Evolutionary conservation across 2,113 vertebrate species (phyloP).

Genomic region (Gallinago media): DNA sequence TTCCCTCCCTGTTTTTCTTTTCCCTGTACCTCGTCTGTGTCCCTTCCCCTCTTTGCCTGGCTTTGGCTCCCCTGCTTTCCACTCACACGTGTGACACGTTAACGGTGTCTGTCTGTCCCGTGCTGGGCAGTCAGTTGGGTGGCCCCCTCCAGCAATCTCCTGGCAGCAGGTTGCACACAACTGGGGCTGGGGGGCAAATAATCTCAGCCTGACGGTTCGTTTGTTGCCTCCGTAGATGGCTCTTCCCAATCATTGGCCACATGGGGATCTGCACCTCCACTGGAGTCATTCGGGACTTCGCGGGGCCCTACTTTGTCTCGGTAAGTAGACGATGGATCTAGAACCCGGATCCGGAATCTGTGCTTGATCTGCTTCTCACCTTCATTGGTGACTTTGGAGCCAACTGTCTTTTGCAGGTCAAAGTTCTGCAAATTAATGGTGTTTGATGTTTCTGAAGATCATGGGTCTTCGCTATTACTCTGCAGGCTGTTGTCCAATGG

Average conservation of each 20-base stretch:
- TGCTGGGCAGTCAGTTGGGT: neutral
- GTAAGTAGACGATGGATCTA: constrained; percentile 72
- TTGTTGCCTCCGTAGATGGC: constrained; percentile 81
- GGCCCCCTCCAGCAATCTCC: neutral
- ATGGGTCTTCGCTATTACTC: fast-evolving
- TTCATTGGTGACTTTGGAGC: neutral
- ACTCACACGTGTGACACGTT: fast-evolving
- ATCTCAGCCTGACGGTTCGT: fast-evolving
- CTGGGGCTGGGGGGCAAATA: neutral
- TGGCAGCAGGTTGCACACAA: fast-evolving
- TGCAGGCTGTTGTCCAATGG: neutral
- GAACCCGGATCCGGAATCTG: neutral
- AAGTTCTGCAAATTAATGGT: neutral
- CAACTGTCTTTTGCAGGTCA: neutral
- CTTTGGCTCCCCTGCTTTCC: neutral
- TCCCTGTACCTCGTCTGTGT: neutral
- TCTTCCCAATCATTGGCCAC: constrained; percentile 96
- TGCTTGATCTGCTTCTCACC: neutral
- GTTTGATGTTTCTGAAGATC: neutral
- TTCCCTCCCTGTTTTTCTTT: neutral
- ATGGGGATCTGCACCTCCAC: constrained; percentile 97
- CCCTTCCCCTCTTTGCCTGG: neutral
- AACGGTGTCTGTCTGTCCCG: neutral
- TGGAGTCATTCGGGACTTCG: constrained; percentile 94
- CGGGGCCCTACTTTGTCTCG: constrained; percentile 95